Evolutionary conservation across 2,113 vertebrate species (phyloP).

Genomic region (Anoplopoma fimbria): DNA sequence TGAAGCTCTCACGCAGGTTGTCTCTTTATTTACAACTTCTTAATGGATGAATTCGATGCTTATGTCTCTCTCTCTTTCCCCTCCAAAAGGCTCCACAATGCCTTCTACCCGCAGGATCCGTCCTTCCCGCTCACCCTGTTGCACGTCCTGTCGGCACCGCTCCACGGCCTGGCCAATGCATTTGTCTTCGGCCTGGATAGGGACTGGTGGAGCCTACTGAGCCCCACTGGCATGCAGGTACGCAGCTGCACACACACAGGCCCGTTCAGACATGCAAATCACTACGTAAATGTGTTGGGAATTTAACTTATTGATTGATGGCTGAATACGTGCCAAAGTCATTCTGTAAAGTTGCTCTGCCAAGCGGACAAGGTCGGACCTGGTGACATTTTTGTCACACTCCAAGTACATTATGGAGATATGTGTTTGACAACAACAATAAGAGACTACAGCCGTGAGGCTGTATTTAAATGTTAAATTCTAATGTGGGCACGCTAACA

Average conservation of each 20-base stretch:
- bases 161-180: constrained; percentile 85
- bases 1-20: constrained; percentile 44
- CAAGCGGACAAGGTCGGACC: background rate
- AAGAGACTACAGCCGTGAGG: too few relatives aligned
- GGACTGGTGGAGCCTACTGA: constrained; percentile 83
- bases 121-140: constrained; percentile 83
- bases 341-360: background rate
- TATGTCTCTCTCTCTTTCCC: constrained; percentile 28
- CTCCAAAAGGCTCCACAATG: constrained; percentile 82
- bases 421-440: background rate
- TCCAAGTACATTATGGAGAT: background rate
- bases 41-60: constrained; percentile 46
- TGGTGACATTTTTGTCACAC: background rate
- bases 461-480: too few relatives aligned
- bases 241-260: background rate
- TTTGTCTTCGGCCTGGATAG: constrained; percentile 84
- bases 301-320: background rate
- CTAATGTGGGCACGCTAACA: too few relatives aligned
- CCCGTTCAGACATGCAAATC: background rate
- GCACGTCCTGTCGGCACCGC: constrained; percentile 83
- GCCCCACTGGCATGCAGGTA: constrained; percentile 81
- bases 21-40: constrained; percentile 66
- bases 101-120: constrained; percentile 79
- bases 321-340: background rate
- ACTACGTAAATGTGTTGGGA: background rate